A percentile compares a stretch with the other conserved stretches of the same genome.
These are phyloP conservation scores for Squalus acanthias DNA, from an alignment of 2,797 vertebrate genomes.

Conservation along the genomic window DNA sequence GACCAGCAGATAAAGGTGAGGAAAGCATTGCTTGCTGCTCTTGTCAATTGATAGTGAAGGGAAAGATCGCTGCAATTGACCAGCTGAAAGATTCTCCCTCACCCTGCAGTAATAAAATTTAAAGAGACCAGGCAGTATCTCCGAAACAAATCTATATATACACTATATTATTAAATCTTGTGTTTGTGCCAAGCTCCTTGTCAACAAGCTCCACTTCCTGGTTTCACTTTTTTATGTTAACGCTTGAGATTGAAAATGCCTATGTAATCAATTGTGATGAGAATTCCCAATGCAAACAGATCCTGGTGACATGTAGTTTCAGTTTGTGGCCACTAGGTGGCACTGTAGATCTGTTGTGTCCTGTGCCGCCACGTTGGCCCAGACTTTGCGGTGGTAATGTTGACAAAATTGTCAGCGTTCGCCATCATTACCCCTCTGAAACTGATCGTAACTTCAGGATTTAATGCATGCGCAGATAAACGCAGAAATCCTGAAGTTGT, in stretches of 20 bases:
- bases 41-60: not conserved
- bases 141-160: not conserved
- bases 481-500: no score
- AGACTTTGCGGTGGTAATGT: no score
- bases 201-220: not conserved
- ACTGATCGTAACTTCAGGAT: no score
- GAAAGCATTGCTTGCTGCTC: not conserved
- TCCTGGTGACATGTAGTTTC: not conserved
- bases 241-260: not conserved
- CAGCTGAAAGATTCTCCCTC: not conserved
- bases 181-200: not conserved
- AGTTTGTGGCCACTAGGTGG: not conserved
- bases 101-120: not conserved
- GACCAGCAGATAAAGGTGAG: conserved; percentile 72
- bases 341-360: not conserved
- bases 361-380: not conserved
- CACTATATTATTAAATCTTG: not conserved
- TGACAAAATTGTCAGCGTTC: no score
- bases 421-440: no score
- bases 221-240: not conserved
- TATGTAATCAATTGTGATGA: not conserved
- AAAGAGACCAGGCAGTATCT: not conserved
- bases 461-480: no score
- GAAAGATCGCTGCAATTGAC: not conserved
- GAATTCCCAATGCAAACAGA: not conserved